These are phyloP conservation scores for Sphenopsis melanotis DNA, from an alignment of 2,797 vertebrate species.

Conservation along the genomic window DNA sequence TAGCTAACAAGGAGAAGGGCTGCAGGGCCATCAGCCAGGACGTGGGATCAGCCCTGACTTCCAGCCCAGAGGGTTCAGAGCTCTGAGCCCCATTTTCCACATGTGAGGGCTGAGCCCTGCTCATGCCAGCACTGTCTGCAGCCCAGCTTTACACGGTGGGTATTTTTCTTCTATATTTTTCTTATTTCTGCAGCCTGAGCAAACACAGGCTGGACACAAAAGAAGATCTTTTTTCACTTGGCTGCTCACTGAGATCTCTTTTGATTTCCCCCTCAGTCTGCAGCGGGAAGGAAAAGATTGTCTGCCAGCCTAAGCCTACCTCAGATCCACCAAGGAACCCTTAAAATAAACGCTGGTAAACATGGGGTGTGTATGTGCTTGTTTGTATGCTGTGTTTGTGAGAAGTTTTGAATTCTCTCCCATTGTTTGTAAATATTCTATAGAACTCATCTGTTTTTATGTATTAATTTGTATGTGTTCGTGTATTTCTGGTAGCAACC, in stretches of 20 bases:
- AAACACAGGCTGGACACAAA: not conserved
- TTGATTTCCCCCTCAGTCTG: not conserved
- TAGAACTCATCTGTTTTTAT: conserved; percentile 69
- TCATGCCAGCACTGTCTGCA: not conserved
- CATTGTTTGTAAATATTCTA: conserved; percentile 74
- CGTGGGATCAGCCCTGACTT: not conserved
- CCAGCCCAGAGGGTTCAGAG: not conserved
- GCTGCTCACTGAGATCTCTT: not conserved
- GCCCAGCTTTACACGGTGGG: not conserved
- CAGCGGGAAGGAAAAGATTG: not conserved
- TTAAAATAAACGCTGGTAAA: conserved; percentile 26
- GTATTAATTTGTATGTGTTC: conserved; percentile 72
- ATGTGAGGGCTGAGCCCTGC: not conserved
- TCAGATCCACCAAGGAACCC: conserved; percentile 30
- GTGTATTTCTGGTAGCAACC: conserved; percentile 70
- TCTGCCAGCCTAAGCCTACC: not conserved
- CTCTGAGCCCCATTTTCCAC: not conserved
- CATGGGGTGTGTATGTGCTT: conserved; percentile 21
- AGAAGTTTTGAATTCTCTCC: conserved; percentile 58
- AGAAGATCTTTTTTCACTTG: not conserved
- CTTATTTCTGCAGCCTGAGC: not conserved
- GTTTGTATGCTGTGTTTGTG: conserved; percentile 55
- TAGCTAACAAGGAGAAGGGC: not conserved
- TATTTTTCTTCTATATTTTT: too few relatives aligned
- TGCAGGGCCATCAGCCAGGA: not conserved